A percentile compares a stretch with the other conserved stretches of the same genome.
Evolutionary conservation across 2,888 invertebrate species (phyloP).

Genomic region (Metellina segmentata): DNA sequence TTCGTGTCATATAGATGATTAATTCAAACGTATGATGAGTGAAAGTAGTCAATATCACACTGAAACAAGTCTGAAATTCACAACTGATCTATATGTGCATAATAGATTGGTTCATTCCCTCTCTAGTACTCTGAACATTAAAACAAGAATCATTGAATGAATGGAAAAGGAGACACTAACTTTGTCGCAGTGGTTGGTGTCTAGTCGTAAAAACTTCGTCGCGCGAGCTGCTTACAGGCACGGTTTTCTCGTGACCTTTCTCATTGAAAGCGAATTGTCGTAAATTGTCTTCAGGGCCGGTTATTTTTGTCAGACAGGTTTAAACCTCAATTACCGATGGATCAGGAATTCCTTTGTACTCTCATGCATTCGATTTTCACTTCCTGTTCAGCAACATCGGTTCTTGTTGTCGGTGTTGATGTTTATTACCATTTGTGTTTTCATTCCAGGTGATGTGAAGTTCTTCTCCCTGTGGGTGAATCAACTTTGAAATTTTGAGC

Average conservation of each 20-base stretch:
- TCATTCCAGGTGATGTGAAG: too few relatives aligned
- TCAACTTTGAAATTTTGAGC: too few relatives aligned
- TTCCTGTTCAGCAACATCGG: background rate
- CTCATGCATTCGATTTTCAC: background rate
- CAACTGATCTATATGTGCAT: background rate
- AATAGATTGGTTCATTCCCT: background rate
- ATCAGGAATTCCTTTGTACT: conserved; percentile 5
- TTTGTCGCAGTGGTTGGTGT: background rate
- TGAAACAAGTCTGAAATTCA: background rate
- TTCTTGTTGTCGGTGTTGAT: too few relatives aligned
- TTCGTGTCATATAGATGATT: too few relatives aligned
- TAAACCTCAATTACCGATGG: background rate
- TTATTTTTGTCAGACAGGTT: conserved; percentile 18
- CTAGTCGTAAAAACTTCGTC: background rate
- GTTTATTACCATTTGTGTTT: too few relatives aligned
- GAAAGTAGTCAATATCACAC: background rate
- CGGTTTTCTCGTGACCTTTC: background rate
- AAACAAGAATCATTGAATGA: background rate
- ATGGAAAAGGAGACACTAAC: background rate
- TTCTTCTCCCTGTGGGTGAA: too few relatives aligned
- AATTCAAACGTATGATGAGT: too few relatives aligned
- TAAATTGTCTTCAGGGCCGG: conserved; percentile 1
- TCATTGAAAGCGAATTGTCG: background rate
- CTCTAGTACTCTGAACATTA: background rate
- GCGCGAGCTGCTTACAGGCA: background rate